Percentiles rank a stretch among this genome's conserved stretches.
Evolutionary conservation across 2,113 vertebrate species (phyloP).

Genomic region (Synchiropus splendidus): DNA sequence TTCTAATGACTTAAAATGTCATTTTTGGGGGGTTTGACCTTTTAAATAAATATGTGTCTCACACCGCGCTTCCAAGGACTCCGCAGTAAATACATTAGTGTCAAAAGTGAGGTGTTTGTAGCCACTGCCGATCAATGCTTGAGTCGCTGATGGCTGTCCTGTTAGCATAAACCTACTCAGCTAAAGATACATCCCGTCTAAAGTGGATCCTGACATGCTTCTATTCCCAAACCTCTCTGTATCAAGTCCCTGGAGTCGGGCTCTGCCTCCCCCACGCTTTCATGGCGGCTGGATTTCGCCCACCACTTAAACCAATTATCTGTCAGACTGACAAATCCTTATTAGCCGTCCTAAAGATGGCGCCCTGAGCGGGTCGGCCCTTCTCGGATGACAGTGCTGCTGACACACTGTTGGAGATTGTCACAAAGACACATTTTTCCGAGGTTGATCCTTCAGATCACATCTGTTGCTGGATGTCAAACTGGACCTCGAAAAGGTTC

Average conservation of each 20-base stretch:
- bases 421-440: not conserved
- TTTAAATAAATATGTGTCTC: too few relatives aligned
- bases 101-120: too few relatives aligned
- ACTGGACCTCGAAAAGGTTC: not conserved
- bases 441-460: not conserved
- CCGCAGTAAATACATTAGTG: too few relatives aligned
- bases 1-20: too few relatives aligned
- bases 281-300: conserved; percentile 28
- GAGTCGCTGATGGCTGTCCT: not conserved
- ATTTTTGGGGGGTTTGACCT: too few relatives aligned
- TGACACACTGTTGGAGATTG: not conserved
- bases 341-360: conserved; percentile 40
- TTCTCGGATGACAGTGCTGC: conserved; percentile 4
- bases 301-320: conserved; percentile 57
- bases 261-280: conserved; percentile 2
- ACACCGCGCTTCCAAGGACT: too few relatives aligned
- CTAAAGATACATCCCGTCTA: not conserved
- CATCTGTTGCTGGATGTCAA: not conserved
- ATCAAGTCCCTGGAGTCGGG: too few relatives aligned
- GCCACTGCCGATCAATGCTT: too few relatives aligned
- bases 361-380: conserved; percentile 22
- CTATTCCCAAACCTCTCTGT: not conserved
- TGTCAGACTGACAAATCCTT: conserved; percentile 51
- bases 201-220: conserved; percentile 2
- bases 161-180: not conserved